These are phyloP conservation scores for Xiphydria camelus DNA, from an alignment of 2,888 invertebrate genomes.

Conservation along the genomic window DNA sequence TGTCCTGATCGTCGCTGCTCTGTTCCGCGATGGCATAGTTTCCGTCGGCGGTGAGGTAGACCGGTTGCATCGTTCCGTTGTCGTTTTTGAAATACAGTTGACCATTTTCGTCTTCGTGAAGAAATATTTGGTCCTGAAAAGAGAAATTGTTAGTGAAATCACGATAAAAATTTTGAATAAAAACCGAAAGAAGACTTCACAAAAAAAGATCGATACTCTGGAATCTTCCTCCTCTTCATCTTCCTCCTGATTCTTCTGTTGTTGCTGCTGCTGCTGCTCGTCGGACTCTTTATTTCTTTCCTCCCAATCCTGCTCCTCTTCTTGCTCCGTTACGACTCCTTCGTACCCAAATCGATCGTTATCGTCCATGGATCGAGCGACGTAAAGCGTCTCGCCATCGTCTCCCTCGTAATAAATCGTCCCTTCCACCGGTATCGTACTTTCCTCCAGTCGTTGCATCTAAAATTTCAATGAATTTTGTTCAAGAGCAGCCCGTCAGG, in stretches of 20 bases:
- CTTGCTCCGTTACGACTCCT: constrained; percentile 37
- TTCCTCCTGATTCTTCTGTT: too few species aligned
- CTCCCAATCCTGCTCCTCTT: constrained; percentile 47
- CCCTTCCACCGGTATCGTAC: constrained; percentile 46
- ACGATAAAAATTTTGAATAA: too few species aligned
- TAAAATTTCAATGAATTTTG: constrained; percentile 22
- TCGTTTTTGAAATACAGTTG: constrained; percentile 55
- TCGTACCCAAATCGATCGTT: constrained; percentile 41
- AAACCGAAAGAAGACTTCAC: background rate
- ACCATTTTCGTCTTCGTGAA: constrained; percentile 54
- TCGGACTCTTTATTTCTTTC: constrained; percentile 30
- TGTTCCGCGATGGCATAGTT: constrained; percentile 53
- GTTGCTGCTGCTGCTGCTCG: constrained; percentile 24
- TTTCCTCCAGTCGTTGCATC: constrained; percentile 49
- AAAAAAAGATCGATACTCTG: constrained; percentile 2
- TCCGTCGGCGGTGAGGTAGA: constrained; percentile 53
- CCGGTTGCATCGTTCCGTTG: constrained; percentile 49
- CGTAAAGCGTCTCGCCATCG: constrained; percentile 49
- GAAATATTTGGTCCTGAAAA: constrained; percentile 49
- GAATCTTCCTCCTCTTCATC: constrained; percentile 20
- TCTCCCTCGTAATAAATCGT: constrained; percentile 54
- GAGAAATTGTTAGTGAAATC: constrained; percentile 2
- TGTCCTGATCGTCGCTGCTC: constrained; percentile 43
- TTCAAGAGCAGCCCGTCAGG: too few species aligned
- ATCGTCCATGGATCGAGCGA: constrained; percentile 42